Percentiles rank a stretch among this genome's conserved stretches.
Conservation (phyloP, 1,140 invertebrate species). For the Pogonomyrmex californicus region DNA sequence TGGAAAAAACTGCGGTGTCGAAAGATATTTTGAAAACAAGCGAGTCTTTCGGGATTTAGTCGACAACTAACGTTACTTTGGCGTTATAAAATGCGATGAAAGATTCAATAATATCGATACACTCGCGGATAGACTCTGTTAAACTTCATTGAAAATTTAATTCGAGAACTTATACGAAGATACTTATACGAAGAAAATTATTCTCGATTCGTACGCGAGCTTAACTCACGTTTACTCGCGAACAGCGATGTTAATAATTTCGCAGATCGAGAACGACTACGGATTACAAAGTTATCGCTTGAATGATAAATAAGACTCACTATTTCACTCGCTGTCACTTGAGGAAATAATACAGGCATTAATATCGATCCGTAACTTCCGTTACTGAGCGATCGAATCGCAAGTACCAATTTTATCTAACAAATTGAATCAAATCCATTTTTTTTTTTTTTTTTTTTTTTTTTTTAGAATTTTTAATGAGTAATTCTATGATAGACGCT, state of each 20-base stretch:
- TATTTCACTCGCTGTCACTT: constrained; percentile 36
- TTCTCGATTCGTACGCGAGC: not conserved
- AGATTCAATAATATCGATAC: not conserved
- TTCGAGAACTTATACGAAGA: not conserved
- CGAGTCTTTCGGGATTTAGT: not conserved
- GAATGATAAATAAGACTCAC: constrained; percentile 68
- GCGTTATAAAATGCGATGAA: not conserved
- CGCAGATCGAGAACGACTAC: constrained; percentile 49
- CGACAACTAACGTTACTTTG: not conserved
- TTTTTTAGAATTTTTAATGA: too few species aligned
- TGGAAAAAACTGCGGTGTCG: not conserved
- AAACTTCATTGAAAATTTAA: constrained; percentile 16
- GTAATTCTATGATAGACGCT: not conserved
- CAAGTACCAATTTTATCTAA: not conserved
- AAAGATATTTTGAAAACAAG: constrained; percentile 1
- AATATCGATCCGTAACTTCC: constrained; percentile 31
- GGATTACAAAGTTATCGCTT: constrained; percentile 60
- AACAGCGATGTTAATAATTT: constrained; percentile 71
- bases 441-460: not conserved
- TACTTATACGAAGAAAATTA: constrained; percentile 43
- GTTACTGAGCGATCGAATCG: not conserved
- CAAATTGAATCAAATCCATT: not conserved
- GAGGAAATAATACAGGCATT: constrained; percentile 53
- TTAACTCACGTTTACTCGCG: constrained; percentile 38
- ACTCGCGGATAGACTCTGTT: not conserved